Percentiles rank a stretch among this genome's conserved stretches.
Evolutionary conservation across 2,888 invertebrate species (phyloP).

Genomic region (Cotesia congregata): DNA sequence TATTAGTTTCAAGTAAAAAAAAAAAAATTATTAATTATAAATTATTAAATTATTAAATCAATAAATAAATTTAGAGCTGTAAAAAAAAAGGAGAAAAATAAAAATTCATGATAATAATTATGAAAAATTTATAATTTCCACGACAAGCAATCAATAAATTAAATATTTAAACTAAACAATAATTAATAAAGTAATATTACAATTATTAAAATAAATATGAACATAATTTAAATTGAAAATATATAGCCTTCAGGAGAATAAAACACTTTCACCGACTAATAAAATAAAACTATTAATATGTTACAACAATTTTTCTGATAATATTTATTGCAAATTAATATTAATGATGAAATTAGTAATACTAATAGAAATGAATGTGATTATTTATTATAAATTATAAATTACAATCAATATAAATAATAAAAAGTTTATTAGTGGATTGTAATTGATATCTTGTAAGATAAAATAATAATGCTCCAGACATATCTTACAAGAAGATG

Average conservation of each 20-base stretch:
- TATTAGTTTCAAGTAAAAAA: no score
- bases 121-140: no score
- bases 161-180: neutral
- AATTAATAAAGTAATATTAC: neutral
- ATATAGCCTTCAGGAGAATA: neutral
- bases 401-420: neutral
- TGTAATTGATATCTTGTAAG: conserved; percentile 17
- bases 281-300: neutral
- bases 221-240: neutral
- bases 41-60: no score
- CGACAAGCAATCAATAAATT: no score
- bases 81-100: no score
- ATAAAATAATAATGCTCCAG: conserved; percentile 27
- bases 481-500: conserved; percentile 25
- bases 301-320: neutral
- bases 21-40: no score
- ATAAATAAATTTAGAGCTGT: no score
- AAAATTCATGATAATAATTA: no score
- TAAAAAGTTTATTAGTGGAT: neutral
- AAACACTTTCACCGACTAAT: neutral
- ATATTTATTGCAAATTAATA: neutral
- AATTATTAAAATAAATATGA: neutral
- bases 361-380: neutral
- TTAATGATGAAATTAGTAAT: neutral
- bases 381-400: neutral